Evolutionary conservation across 2,888 invertebrate species (phyloP), one percentile per base, ranked within the genome.

Genomic region (Allolobophora icterica): DNA sequence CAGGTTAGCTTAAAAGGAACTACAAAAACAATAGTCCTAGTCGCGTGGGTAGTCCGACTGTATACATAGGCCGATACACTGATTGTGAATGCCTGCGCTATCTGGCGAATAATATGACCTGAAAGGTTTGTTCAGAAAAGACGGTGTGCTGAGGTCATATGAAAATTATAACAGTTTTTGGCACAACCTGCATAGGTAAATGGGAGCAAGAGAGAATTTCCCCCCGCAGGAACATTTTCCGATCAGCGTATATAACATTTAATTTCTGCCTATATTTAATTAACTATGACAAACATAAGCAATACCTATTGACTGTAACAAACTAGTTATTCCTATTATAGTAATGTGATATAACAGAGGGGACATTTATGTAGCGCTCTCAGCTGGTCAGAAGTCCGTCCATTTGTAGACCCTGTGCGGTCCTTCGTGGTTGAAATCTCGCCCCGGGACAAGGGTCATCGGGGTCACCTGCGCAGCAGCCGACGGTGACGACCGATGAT

Each of bases 351-450:
- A 8, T 17, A 71, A 71, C 71, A 71, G 30, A 71, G 71, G 21
- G 8, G 30, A 17, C 17, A 30, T 71, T 8, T 30, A n/a, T 71
- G 17, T 71, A 71, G 71, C 71, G 71, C n/a, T 11, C 30, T 30
- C 30, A 71, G 35, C 38, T 71, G 30, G 84, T 89, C 90, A 93
- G 92, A 93, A 93, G 71, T 93, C 93, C 89, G 92, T 92, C 93
- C 93, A 93, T 84, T 93, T 93, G 90, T 93, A 93, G 38, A 93
- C 92, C 90, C 92, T 38, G 21, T 92, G 91, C 19, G 93, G 93
- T 15, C 93, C 93, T 58, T 93, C 93, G 91, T 93, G 93, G 89
- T 93, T 93, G 34, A 92, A 92, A 89, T 93, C 93, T 71, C 93
- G 84, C 6, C 93, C 93, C 8, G 93, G 92, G 24, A 93, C 91